phyloP scores from a whole-genome alignment of 2,797 vertebrate genomes.

The Ara ararauna region DNA sequence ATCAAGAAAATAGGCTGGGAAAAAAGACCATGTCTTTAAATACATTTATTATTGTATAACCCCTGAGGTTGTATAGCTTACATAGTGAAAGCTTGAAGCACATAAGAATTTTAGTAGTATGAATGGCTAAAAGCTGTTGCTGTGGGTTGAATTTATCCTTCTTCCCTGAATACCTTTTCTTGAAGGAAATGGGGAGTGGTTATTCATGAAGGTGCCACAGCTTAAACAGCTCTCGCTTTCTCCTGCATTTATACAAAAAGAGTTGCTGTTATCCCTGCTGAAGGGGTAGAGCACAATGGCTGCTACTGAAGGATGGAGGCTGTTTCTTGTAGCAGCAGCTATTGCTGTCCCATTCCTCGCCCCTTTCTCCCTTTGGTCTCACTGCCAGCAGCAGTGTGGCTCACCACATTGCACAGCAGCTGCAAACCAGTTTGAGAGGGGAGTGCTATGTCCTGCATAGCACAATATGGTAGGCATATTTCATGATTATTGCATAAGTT shows the following conservation, averaged over 20 bases:
- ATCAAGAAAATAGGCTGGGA: neutral
- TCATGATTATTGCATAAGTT: neutral
- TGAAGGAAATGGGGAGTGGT: neutral
- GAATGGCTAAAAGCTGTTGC: conserved; percentile 10
- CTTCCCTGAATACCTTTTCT: neutral
- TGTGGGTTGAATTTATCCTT: neutral
- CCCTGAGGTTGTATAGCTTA: neutral
- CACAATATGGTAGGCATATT: neutral
- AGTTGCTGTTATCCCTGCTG: neutral
- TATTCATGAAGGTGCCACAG: neutral
- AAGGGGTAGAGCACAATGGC: neutral
- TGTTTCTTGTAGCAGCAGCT: neutral
- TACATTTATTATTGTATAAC: neutral
- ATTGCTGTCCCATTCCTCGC: neutral
- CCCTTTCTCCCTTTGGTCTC: neutral
- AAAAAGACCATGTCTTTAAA: neutral
- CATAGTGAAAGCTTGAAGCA: neutral
- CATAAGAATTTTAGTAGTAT: neutral
- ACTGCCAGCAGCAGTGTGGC: neutral
- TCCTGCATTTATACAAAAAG: neutral
- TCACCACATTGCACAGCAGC: neutral
- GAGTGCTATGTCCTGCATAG: neutral
- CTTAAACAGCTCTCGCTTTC: neutral
- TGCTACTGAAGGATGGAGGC: neutral
- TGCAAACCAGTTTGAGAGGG: neutral